Base-by-base conservation (phyloP, 2,888 invertebrate species). In the Mallateleia sp. region DNA sequence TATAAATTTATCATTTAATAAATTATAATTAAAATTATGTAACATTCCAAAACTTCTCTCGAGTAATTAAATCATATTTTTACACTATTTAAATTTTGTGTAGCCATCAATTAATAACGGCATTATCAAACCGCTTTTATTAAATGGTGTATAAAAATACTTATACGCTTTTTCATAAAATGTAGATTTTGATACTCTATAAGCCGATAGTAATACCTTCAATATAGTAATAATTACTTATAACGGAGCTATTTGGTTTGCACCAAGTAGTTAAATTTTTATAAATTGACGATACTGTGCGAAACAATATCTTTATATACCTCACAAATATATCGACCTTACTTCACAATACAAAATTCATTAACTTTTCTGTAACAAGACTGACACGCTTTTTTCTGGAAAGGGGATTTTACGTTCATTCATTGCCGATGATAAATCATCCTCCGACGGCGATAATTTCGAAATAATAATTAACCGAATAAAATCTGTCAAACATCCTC, bases 401-500 rank as follows among this genome's bases (percentile, higher is more conserved):
- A 42, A 42, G 15, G 9, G 15, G 28, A 56, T 56, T 28, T 18
- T 9, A 24, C 42, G 18, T n/a, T n/a, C n/a, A n/a, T 64, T 64
- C 9, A 20, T 62, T 62, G 45, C 8, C 7, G 38, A 15, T 45
- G 25, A 58, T 71, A 56, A 56, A 71, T 58, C 54, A 38, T 54
- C n/a, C 42, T 15, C 18, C 20, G n/a, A 14, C 18, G n/a, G 32
- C 32, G 25, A n/a, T 50, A 45, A 25, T 58, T 74, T 62, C 34
- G 2, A 22, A 50, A 47, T 60, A 24, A 18, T 54, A 58, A 72
- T 72, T 42, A 75, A 64, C 52, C 50, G 22, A 60, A 24, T 11
- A 64, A 62, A 62, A 42, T 62, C 42, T 52, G 75, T 60, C 74
- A 74, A 50, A 74, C 50, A n/a, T 58, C 38, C 9, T 28, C 28